Conservation (phyloP, 1,140 invertebrate genomes). For the Hycleus phaleratus region DNA sequence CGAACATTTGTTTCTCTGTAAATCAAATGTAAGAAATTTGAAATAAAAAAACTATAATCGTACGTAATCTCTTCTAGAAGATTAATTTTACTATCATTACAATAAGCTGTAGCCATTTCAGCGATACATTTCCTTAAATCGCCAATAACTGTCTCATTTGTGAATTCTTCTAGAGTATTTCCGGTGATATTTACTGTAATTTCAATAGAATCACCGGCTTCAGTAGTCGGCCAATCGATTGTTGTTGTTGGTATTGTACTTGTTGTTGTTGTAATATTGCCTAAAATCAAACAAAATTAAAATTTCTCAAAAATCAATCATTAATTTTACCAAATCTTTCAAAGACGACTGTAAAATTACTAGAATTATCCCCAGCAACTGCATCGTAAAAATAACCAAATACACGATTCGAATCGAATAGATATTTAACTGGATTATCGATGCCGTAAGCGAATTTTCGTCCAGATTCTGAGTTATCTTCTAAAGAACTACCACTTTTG, state of each 20-base stretch:
- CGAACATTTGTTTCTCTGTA: not conserved
- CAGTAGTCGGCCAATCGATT: not conserved
- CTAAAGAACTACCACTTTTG: not conserved
- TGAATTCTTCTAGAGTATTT: not conserved
- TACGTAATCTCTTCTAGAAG: not conserved
- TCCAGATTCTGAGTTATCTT: not conserved
- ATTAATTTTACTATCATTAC: not conserved
- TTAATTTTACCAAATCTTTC: not conserved
- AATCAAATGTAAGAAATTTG: too few species aligned
- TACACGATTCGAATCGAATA: not conserved
- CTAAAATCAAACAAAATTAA: not conserved
- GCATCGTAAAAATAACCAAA: not conserved
- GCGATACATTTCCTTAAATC: constrained; percentile 2
- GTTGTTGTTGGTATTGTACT: not conserved
- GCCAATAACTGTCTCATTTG: not conserved
- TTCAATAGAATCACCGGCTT: constrained; percentile 1
- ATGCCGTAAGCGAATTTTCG: not conserved
- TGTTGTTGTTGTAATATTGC: not conserved
- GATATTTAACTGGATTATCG: not conserved
- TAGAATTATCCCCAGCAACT: not conserved
- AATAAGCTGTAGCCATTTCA: not conserved
- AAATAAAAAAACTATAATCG: too few species aligned
- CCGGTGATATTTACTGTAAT: constrained; percentile 3
- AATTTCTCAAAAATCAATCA: not conserved
- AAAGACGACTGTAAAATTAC: not conserved